Evolutionary conservation across 2,113 vertebrate genomes (phyloP), one percentile per base, ranked within the genome.

Genomic region (Beaufortia kweichowensis): DNA sequence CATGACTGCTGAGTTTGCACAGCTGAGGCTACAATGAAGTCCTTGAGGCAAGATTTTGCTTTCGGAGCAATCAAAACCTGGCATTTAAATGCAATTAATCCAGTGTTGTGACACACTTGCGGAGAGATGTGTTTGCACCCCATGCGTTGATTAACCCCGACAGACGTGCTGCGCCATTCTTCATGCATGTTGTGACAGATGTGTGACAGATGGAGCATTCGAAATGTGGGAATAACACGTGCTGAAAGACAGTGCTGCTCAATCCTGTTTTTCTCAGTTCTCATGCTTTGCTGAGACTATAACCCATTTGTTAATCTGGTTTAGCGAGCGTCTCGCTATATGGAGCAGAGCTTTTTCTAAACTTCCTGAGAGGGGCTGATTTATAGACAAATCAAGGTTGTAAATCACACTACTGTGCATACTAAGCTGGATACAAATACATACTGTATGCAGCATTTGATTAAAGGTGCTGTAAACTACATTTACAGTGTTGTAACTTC

Each of bases 91-190:
- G 50, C 23, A 56, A 53, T 55, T 55, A 48, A 55, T 69, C 66
- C 48, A 2, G 15, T 23, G 68, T 71, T 21, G 39, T 19, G 48
- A 53, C n/a, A n/a, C 19, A 53, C 48, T n/a, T n/a, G 19, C 48
- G 53, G 69, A 71, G 33, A n/a, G 69, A 71, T 71, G 53, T 71
- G 69, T 59, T 71, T 59, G 53, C 50, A 71, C 43, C 69, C 31
- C 53, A 19, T 71, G 31, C 15, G 9, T 59, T 71, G 69, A 71
- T 71, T n/a, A 71, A 41, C 69, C 50, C 6, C 14, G 14, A 56
- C 48, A 70, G 48, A 70, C 67, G 14, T 6, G 12, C 67, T 56
- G n/a, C 19, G 35, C 48, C 12, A 24, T 70, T 56, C 31, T 11
- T 70, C 67, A 12, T 59, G 65, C 6, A 67, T 67, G 69, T 59